Evolutionary conservation across 2,888 invertebrate genomes (phyloP), one percentile per base, ranked within the genome.

Genomic region (Spodoptera littoralis): DNA sequence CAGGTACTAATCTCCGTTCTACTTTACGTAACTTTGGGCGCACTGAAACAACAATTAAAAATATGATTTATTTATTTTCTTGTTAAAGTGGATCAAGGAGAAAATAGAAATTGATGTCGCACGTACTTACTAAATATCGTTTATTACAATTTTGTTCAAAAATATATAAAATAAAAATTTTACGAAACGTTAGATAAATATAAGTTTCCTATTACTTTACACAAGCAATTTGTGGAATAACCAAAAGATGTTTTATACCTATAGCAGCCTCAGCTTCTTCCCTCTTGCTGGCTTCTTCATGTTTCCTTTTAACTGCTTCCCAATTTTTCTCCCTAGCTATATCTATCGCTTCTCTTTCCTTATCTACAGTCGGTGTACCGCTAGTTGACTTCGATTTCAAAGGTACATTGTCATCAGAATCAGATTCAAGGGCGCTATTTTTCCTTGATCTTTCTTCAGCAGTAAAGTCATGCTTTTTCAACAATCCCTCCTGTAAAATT

Each of bases 1-100:
- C 96, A 55, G 97, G 97, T 65, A 97, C 96, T 82, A 98, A 95
- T 91, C 97, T 97, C 82, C 97, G 96, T 90, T 98, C 98, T 4
- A 98, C 96, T 86, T 97, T 96, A 62, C 98, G 95, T 74, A 98
- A 92, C 93, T 98, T 98, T 9, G 98, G 98, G 90, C 97, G 97
- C 18, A 96, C 96, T 94, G 85, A 76, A 88, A 86, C 58, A 36
- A 36, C 36, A 36, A 30, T 30, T 30, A 30, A 36, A 36, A 27
- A 27, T 27, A 27, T 27, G 3, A 27, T 27, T 3, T 27, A 27
- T 3, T 27, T 27, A 5, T 18, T 18, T 18, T 18, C 18, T 27
- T 4, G 3, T 27, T 27, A 27, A 27, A 27, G 27, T 27, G 3
- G 27, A 27, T 27, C 27, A 27, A 27, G 27, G 27, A 27, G 27